Base-by-base conservation (phyloP, 2,113 vertebrate genomes). In the Riparia riparia region DNA sequence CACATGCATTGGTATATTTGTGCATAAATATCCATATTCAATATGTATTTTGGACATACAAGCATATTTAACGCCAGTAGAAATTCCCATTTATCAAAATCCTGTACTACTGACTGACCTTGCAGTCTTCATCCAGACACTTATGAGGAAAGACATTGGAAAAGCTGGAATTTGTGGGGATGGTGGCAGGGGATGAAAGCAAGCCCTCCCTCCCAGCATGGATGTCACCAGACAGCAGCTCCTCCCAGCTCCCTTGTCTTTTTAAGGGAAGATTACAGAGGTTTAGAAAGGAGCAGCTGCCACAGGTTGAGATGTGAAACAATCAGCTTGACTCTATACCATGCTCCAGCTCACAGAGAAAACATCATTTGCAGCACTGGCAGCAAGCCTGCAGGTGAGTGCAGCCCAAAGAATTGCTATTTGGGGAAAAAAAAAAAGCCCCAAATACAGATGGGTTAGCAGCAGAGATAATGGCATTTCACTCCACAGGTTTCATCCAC, bases 1-100 rank as follows among this genome's bases (percentile, higher is more conserved):
- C 2, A 3, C 1, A 13, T 39, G 12, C 11, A 15, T 20, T 3
- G 37, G 19, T 21, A 17, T 16, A 17, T 13, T 20, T 25, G 29
- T 28, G 17, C 22, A 45, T 1, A 10, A 31, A 66, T 11, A 82
- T 4, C 9, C 29, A 51, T 2, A 9, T 22, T 53, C n/a, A n/a
- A 1, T 5, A 25, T 2, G 3, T 9, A 14, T 6, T 73, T 66
- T 74, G 31, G 22, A n/a, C 22, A 39, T 3, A 17, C 9, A 12
- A 9, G 15, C 19, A 9, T 5, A 60, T 71, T 60, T 31, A 71
- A 63, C 1, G 2, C 29, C 65, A 73, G 42, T 0, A 81, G 22
- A 22, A 66, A 71, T 61, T 53, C 13, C 45, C 26, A 44, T 17
- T 39, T 42, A 31, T 47, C 31, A 29, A 16, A 93, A 49, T 2